Evolutionary conservation across 2,113 vertebrate species (phyloP).

Genomic region (Trichechus manatus): DNA sequence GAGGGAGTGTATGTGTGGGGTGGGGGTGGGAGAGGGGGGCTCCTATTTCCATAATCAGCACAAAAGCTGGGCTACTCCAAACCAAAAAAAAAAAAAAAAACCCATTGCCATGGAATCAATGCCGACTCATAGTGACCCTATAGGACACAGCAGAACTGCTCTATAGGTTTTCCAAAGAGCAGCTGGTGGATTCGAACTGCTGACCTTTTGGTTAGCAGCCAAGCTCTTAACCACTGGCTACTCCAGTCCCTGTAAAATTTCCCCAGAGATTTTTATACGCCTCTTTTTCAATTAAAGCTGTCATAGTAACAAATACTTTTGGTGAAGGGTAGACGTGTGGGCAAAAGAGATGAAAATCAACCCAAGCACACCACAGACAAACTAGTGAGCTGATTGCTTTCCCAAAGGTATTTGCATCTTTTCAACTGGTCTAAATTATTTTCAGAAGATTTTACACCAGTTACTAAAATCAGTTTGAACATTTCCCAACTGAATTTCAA

Average conservation of each 20-base stretch:
- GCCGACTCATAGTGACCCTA: no score
- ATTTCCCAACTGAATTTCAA: slow-evolving; percentile 1
- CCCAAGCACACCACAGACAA: not conserved
- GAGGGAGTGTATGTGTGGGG: fast-evolving
- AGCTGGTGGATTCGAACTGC: no score
- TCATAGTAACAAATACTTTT: not conserved
- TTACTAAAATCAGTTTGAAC: not conserved
- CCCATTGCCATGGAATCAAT: no score
- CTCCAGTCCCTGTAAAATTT: not conserved
- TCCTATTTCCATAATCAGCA: not conserved
- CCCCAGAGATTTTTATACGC: not conserved
- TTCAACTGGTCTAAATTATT: not conserved
- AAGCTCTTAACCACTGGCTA: no score
- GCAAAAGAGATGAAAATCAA: not conserved
- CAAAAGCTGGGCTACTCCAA: no score
- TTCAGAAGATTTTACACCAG: not conserved
- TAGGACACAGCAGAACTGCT: no score
- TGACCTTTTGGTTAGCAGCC: no score
- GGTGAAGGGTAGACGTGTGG: not conserved
- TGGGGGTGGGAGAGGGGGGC: not conserved
- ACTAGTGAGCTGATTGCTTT: not conserved
- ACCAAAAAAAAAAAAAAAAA: no score
- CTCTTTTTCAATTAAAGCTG: not conserved
- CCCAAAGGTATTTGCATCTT: not conserved
- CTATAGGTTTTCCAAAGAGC: no score